Percentiles rank a stretch among this genome's conserved stretches.
Conservation (phyloP, 2,113 vertebrate genomes). For the Phalacrocorax aristotelis region DNA sequence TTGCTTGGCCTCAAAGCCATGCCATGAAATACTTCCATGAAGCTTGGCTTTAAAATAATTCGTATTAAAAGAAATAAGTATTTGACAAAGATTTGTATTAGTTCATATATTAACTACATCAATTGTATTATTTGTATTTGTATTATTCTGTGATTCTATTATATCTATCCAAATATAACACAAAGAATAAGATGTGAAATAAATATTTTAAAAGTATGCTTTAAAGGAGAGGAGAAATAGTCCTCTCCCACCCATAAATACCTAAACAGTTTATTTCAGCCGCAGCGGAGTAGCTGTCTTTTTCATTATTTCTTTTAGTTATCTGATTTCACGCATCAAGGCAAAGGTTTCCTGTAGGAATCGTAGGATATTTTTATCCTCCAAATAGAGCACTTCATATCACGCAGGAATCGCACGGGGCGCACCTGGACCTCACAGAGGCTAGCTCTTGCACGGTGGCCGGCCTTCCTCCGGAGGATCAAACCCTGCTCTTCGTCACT, state of each 20-base stretch:
- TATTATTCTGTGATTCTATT: no score
- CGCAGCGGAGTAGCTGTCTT: not conserved
- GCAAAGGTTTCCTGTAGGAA: not conserved
- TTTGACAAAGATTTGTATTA: not conserved
- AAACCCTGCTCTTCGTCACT: not conserved
- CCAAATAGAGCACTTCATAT: not conserved
- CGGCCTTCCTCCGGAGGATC: not conserved
- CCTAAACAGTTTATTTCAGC: not conserved
- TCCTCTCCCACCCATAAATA: not conserved
- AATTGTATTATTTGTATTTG: not conserved
- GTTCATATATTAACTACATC: not conserved
- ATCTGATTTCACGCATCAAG: not conserved
- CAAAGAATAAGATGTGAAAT: not conserved
- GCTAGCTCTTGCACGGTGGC: fast-evolving
- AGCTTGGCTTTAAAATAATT: not conserved
- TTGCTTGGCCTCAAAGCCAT: not conserved
- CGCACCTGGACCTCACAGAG: not conserved
- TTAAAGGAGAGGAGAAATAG: not conserved
- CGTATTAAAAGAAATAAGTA: not conserved
- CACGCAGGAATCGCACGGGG: fast-evolving
- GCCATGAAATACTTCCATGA: not conserved
- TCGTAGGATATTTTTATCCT: not conserved
- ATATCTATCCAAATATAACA: not conserved
- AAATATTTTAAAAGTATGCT: not conserved
- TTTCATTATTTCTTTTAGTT: not conserved